Evolutionary conservation across 2,888 invertebrate genomes (phyloP), one percentile per base, ranked within the genome.

Genomic region (Lithosia quadra): DNA sequence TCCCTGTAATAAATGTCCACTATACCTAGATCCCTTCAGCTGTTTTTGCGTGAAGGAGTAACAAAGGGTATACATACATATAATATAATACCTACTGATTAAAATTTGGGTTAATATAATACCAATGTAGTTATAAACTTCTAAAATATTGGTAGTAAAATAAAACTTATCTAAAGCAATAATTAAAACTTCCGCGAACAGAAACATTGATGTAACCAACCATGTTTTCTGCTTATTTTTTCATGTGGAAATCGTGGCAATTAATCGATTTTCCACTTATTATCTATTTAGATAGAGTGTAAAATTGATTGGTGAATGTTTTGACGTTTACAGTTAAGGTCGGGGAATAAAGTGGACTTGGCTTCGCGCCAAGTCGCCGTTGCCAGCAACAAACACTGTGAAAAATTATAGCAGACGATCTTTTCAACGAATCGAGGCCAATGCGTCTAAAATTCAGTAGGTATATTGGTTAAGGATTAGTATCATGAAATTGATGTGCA

Each of bases 361-460:
- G 88, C 85, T 63, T 53, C n/a, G 15, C 0, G 73, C 88, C 88
- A 87, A 79, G 72, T 68, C 53, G 24, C 24, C 28, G n/a, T 62
- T 75, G 75, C 75, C 73, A 67, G 63, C 71, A 69, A 70, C 70
- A 69, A 69, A 75, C 72, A 76, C 80, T 77, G 81, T 77, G 78
- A 78, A 84, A 81, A 85, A 84, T 80, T 81, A 81, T 78, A 76
- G 79, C 78, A 75, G 71, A 79, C 76, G 74, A 73, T 67, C 62
- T 82, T 85, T 80, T 72, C 76, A 78, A 77, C 68, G 73, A 78
- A 84, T 80, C 78, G 78, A 84, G 86, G 86, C 75, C 67, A 39
- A 62, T 28, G 18, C 33, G 43, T 49, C 49, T 57, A 58, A n/a
- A 61, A 63, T 21, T 15, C 43, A 39, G 22, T 22, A 13, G n/a